Conservation (phyloP, 2,888 invertebrate species). For the Leucophora obtusa region DNA sequence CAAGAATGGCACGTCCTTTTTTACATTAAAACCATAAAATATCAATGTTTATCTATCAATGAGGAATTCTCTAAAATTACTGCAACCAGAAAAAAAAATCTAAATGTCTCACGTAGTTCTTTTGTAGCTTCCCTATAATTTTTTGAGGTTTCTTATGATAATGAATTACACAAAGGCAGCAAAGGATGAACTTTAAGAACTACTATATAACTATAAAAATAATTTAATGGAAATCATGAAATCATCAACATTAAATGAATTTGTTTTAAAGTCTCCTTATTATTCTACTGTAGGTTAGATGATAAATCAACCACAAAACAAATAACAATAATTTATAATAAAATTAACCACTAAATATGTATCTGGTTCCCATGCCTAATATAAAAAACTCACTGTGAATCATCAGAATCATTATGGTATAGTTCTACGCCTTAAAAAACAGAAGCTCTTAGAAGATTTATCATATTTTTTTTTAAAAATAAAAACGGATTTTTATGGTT, state of each 20-base stretch:
- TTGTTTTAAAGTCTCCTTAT: not conserved
- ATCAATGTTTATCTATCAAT: not conserved
- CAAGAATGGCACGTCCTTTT: constrained; percentile 26
- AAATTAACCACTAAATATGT: not conserved
- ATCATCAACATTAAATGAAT: constrained; percentile 8
- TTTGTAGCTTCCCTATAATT: not conserved
- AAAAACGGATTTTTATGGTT: constrained; percentile 49
- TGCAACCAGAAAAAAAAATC: constrained; percentile 9
- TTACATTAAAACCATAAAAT: constrained; percentile 28
- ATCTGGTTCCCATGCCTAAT: not conserved
- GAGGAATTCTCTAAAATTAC: constrained; percentile 6
- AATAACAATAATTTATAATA: not conserved
- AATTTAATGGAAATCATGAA: not conserved
- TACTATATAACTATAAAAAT: not conserved
- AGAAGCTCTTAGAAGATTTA: constrained; percentile 1
- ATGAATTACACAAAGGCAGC: not conserved
- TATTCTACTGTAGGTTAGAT: not conserved
- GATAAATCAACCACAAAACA: not conserved
- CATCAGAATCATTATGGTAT: not conserved
- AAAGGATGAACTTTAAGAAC: not conserved
- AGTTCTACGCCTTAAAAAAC: not conserved
- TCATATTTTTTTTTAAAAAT: not conserved
- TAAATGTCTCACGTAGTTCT: constrained; percentile 25
- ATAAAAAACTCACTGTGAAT: not conserved
- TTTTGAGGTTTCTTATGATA: constrained; percentile 1